Conservation (phyloP, 1,140 invertebrate species). For the Idris sp. region DNA sequence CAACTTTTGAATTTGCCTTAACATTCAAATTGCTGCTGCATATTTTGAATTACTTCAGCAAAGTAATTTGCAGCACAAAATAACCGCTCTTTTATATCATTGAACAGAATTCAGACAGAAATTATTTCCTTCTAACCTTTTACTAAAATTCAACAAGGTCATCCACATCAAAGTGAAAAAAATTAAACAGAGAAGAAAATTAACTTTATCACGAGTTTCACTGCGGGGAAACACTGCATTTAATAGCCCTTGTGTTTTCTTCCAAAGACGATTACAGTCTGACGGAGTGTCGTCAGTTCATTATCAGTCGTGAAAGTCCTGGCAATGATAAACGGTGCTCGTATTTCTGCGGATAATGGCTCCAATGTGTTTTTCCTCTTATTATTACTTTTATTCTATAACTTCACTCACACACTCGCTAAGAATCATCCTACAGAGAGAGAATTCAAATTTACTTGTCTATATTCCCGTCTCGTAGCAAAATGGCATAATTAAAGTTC, state of each 20-base stretch:
- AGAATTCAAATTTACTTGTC: constrained; percentile 17
- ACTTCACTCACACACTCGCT: constrained; percentile 48
- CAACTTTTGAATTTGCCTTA: too few species aligned
- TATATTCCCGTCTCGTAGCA: background rate
- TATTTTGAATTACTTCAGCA: too few species aligned
- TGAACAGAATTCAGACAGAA: too few species aligned
- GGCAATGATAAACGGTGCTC: constrained; percentile 64
- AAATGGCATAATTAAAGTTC: constrained; percentile 1
- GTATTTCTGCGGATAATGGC: constrained; percentile 68
- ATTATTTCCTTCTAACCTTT: too few species aligned
- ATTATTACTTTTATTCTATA: constrained; percentile 38
- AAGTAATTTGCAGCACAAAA: too few species aligned
- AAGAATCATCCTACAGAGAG: background rate
- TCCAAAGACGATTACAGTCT: constrained; percentile 49
- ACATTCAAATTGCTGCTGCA: too few species aligned
- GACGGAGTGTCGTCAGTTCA: constrained; percentile 52
- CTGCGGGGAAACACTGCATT: constrained; percentile 25
- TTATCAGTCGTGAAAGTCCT: constrained; percentile 51
- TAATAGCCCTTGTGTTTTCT: constrained; percentile 36
- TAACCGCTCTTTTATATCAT: too few species aligned
- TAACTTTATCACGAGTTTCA: too few species aligned
- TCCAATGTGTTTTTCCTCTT: constrained; percentile 49
- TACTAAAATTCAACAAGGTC: too few species aligned
- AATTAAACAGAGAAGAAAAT: too few species aligned
- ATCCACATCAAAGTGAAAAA: too few species aligned